These are phyloP conservation scores for Cyprinus carpio DNA, from an alignment of 2,113 vertebrate genomes.

Conservation along the genomic window DNA sequence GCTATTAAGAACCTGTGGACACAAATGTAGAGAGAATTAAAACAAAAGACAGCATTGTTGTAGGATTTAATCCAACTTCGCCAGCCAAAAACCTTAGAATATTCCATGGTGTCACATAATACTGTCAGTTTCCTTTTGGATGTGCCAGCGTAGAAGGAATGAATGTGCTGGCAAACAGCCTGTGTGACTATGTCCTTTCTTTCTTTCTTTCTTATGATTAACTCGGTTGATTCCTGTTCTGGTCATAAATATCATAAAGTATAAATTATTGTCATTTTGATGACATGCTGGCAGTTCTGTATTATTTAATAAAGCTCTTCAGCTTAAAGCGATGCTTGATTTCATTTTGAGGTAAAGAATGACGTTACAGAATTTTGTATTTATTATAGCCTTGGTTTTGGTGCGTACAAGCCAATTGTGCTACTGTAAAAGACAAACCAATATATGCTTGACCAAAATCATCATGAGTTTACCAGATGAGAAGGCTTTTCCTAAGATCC, in stretches of 20 bases:
- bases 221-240: not conserved
- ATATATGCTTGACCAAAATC: conserved; percentile 31
- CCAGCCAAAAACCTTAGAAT: conserved; percentile 70
- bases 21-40: not conserved
- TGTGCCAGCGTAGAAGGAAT: conserved; percentile 72
- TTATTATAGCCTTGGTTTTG: conserved; percentile 27
- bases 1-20: not conserved
- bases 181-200: conserved; percentile 47
- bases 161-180: conserved; percentile 57
- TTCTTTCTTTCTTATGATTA: not conserved
- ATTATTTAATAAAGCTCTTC: conserved; percentile 19
- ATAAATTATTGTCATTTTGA: conserved; percentile 31
- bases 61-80: conserved; percentile 66
- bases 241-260: conserved; percentile 9
- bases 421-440: conserved; percentile 46
- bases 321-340: not conserved
- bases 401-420: conserved; percentile 26
- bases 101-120: conserved; percentile 81
- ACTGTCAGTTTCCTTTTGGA: conserved; percentile 80
- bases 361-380: conserved; percentile 3
- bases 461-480: conserved; percentile 55
- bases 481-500: conserved; percentile 35
- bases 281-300: not conserved
- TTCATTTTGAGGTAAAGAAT: conserved; percentile 32
- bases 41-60: conserved; percentile 74